These are phyloP conservation scores for Melanitta fusca DNA, from an alignment of 2,797 vertebrate species.

Conservation along the genomic window DNA sequence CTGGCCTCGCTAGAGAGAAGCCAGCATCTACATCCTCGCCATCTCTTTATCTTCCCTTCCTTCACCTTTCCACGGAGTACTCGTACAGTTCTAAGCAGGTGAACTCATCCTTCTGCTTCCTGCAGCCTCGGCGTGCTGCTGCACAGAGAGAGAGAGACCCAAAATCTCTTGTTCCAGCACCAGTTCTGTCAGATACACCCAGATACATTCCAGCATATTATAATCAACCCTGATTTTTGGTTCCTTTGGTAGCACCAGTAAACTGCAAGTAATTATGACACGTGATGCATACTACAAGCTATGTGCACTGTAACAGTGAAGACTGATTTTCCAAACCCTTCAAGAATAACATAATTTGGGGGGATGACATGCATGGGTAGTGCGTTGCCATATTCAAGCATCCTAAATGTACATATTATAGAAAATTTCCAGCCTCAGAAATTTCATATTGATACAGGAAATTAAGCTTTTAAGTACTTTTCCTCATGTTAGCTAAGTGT, in stretches of 20 bases:
- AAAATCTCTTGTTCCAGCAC: not conserved
- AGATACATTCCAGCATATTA: not conserved
- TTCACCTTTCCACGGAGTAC: rapidly evolving
- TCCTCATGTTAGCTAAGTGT: not conserved
- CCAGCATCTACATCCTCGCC: not conserved
- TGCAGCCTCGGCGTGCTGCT: not conserved
- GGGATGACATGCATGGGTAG: not conserved
- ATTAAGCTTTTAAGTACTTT: constrained; percentile 28
- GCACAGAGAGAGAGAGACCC: not conserved
- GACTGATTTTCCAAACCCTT: not conserved
- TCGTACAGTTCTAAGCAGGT: not conserved
- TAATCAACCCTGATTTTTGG: not conserved
- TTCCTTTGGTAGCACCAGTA: not conserved
- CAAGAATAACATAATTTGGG: not conserved
- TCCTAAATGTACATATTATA: not conserved
- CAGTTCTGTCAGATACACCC: not conserved
- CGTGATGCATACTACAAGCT: not conserved
- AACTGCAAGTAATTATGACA: not conserved
- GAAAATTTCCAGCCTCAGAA: not conserved
- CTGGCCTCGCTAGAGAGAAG: not conserved
- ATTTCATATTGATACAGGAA: not conserved
- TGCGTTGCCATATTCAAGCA: not conserved
- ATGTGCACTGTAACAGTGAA: not conserved
- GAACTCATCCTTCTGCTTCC: not conserved
- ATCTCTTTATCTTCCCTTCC: not conserved